phyloP scores from a whole-genome alignment of 2,888 invertebrate species.

The Portevinia maculata region DNA sequence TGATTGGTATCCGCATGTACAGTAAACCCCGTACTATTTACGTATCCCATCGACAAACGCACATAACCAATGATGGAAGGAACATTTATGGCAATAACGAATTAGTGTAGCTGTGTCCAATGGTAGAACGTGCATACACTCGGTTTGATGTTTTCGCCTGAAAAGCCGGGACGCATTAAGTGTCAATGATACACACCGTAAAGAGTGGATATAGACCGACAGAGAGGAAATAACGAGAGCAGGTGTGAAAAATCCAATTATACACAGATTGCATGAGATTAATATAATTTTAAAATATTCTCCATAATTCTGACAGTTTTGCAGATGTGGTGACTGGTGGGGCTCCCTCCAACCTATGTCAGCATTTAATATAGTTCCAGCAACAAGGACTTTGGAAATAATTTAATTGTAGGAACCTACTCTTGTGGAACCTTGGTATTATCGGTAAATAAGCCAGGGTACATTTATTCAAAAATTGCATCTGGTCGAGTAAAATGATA shows the following conservation, averaged over 20 bases:
- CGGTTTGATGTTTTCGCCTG: conserved; percentile 49
- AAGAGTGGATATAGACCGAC: conserved; percentile 14
- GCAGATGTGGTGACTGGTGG: conserved; percentile 24
- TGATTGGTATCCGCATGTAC: conserved; percentile 46
- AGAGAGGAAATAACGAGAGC: conserved; percentile 56
- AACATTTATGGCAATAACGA: conserved; percentile 27
- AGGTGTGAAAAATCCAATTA: conserved; percentile 73
- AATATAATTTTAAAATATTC: conserved; percentile 69
- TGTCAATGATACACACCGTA: conserved; percentile 49
- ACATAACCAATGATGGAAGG: conserved; percentile 53
- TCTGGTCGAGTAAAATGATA: no score
- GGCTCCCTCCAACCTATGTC: conserved; percentile 2
- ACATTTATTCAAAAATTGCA: no score
- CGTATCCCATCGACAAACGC: conserved; percentile 45
- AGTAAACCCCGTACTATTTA: conserved; percentile 53
- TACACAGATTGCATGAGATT: conserved; percentile 65
- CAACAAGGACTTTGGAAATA: conserved; percentile 5
- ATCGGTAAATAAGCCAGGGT: neutral
- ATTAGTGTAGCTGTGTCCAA: conserved; percentile 40
- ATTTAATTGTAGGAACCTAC: conserved; percentile 4
- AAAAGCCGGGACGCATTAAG: conserved; percentile 36
- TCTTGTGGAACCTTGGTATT: neutral
- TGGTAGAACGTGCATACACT: conserved; percentile 20
- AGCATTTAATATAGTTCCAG: neutral
- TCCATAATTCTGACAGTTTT: conserved; percentile 54